phyloP scores from a whole-genome alignment of 2,888 invertebrate genomes.

The Amphipyra berbera region DNA sequence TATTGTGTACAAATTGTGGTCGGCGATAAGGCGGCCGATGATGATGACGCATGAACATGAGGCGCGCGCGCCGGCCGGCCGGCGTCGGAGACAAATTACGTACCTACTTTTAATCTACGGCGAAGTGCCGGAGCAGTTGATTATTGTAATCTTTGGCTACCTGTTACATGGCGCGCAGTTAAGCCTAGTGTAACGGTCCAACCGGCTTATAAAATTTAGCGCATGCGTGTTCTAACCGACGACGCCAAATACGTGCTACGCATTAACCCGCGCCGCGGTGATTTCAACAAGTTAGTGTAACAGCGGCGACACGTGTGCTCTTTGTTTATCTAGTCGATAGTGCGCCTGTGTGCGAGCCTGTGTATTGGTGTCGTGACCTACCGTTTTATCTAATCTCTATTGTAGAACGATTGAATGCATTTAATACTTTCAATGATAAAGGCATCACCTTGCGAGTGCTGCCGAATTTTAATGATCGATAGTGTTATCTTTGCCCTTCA shows the following conservation, averaged over 20 bases:
- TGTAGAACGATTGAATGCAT: conserved; percentile 50
- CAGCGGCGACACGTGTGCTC: conserved; percentile 59
- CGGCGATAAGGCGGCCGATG: conserved; percentile 60
- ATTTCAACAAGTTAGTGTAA: conserved; percentile 47
- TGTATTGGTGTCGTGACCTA: conserved; percentile 52
- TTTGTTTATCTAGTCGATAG: conserved; percentile 62
- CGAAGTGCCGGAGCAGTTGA: conserved; percentile 56
- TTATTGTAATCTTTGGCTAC: conserved; percentile 70
- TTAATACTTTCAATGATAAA: conserved; percentile 47
- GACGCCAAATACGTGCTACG: conserved; percentile 63
- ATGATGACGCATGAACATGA: conserved; percentile 41
- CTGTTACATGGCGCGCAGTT: conserved; percentile 65
- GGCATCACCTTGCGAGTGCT: conserved; percentile 55
- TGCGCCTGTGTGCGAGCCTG: conserved; percentile 51
- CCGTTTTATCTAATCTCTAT: conserved; percentile 63
- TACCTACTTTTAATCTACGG: conserved; percentile 54
- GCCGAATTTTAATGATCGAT: conserved; percentile 59
- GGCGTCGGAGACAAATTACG: conserved; percentile 30
- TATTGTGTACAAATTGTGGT: conserved; percentile 58
- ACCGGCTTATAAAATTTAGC: conserved; percentile 69
- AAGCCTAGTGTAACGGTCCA: conserved; percentile 69
- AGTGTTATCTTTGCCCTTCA: conserved; percentile 69
- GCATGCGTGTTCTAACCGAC: conserved; percentile 62
- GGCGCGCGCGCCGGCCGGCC: conserved; percentile 51
- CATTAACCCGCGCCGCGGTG: conserved; percentile 46